Conservation (phyloP, 2,797 vertebrate genomes). For the Takifugu rubripes region DNA sequence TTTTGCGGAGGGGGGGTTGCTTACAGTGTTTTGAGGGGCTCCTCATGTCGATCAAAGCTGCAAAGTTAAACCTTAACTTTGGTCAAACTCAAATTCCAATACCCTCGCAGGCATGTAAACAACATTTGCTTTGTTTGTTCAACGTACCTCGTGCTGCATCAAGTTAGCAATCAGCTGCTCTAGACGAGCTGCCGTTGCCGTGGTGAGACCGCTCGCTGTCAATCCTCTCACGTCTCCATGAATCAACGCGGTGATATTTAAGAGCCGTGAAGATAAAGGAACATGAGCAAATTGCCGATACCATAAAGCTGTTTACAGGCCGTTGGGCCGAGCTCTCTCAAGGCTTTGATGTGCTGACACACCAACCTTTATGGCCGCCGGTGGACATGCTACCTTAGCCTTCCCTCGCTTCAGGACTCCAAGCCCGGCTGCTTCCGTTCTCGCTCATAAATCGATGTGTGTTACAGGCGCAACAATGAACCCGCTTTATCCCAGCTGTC, state of each 20-base stretch:
- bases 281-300: conserved; percentile 64
- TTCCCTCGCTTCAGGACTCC: conserved; percentile 29
- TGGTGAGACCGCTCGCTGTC: conserved; percentile 36
- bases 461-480: conserved; percentile 58
- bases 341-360: conserved; percentile 86
- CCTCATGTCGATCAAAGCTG: conserved; percentile 56
- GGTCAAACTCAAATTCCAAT: conserved; percentile 49
- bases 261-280: conserved; percentile 66
- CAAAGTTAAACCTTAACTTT: conserved; percentile 60
- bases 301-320: conserved; percentile 78
- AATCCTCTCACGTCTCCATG: conserved; percentile 47
- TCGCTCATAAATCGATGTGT: conserved; percentile 58
- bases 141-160: conserved; percentile 37
- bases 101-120: conserved; percentile 54
- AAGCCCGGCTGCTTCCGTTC: conserved; percentile 48
- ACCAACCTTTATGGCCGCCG: conserved; percentile 82
- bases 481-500: conserved; percentile 57
- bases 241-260: conserved; percentile 55
- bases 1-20: neutral
- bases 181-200: conserved; percentile 22
- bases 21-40: conserved; percentile 48
- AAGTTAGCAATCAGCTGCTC: conserved; percentile 33
- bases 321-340: conserved; percentile 78
- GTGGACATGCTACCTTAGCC: conserved; percentile 76
- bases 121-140: conserved; percentile 51